These are phyloP conservation scores for Tachyglossus aculeatus DNA, from an alignment of 2,797 vertebrate genomes.

Conservation along the genomic window DNA sequence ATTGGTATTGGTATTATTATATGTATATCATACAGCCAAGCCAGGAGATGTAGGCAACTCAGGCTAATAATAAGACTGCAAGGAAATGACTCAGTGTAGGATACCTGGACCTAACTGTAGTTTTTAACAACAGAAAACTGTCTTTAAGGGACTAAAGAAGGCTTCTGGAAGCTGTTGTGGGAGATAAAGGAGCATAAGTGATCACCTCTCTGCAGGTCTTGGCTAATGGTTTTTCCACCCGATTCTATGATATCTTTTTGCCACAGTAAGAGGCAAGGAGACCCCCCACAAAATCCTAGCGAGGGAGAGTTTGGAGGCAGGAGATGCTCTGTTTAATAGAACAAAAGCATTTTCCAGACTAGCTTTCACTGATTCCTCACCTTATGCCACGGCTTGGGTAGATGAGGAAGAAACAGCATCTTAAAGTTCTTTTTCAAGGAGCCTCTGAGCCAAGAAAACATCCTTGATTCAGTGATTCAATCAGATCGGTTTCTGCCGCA, in stretches of 20 bases:
- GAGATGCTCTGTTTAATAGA: no score
- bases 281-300: no score
- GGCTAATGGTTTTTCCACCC: no score
- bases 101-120: not conserved
- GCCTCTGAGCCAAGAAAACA: not conserved
- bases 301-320: no score
- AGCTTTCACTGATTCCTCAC: no score
- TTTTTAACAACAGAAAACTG: not conserved
- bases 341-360: no score
- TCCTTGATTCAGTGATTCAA: conserved; percentile 51
- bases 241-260: no score
- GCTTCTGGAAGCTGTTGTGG: not conserved
- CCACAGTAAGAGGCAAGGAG: no score
- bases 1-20: no score
- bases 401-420: not conserved
- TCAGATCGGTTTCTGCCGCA: conserved; percentile 39
- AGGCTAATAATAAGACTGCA: not conserved
- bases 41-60: not conserved
- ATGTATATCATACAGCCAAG: not conserved
- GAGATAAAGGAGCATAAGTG: conserved; percentile 7
- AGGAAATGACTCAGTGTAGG: not conserved
- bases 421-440: not conserved
- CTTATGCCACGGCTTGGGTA: not conserved
- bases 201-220: not conserved
- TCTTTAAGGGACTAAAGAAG: not conserved